Evolutionary conservation across 2,113 vertebrate genomes (phyloP), one percentile per base, ranked within the genome.

Genomic region (Bombycilla garrulus): DNA sequence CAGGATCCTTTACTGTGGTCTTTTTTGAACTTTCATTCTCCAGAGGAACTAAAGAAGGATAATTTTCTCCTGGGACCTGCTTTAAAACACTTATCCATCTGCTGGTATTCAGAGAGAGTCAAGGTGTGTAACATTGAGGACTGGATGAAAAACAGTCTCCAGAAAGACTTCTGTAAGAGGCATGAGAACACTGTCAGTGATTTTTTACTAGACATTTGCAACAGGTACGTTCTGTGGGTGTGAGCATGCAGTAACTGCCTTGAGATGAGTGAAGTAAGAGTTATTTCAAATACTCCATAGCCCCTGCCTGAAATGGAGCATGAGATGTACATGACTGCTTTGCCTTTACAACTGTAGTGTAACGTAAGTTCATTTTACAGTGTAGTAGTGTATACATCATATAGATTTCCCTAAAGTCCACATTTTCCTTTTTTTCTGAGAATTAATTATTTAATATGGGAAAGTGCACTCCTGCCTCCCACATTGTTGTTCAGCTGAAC

Each of bases 111-210:
- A 53, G 99, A 99, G 97, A 97, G 98, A 65, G 99, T 99, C 80
- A 98, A 98, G 91, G 98, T 99, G 93, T 99, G 99, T 96, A 99
- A 99, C 97, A 95, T 98, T 7, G 99, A 99, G 97, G 98, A 99
- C 95, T 99, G 99, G 99, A 92, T 98, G 97, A 99, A 99, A 97
- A 99, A 91, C 50, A 93, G 81, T 19, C 98, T 99, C 87, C 99
- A 99, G 97, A 99, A 92, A 97, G 98, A 98, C 92, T 98, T 99
- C 97, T 99, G 99, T 98, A 98, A 97, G 73, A 98, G 95, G 73
- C 99, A 99, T 2, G 97, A 98, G 73, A 93, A 92, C 65, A 97
- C 98, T 58, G 99, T 99, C 98, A 98, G 79, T 84, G 95, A 96
- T 31, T 99, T 99, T 96, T 98, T 99, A 90, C 95, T 97, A 70